phyloP scores from a whole-genome alignment of 2,888 invertebrate genomes.

The Escarpia spicata region DNA sequence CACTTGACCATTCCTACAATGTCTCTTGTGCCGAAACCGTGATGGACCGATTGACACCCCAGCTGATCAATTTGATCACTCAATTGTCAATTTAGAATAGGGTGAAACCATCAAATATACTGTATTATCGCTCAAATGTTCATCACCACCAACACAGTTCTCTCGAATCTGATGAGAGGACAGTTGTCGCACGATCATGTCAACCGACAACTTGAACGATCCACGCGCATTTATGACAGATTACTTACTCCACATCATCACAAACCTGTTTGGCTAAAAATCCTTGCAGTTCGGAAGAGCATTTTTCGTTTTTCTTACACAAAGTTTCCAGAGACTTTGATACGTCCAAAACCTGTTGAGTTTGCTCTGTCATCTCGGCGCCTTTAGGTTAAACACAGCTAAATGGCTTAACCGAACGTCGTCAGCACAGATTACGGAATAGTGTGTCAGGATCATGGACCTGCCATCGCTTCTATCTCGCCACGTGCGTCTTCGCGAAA shows the following conservation, averaged over 20 bases:
- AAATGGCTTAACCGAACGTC: background rate
- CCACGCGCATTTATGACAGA: background rate
- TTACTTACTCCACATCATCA: background rate
- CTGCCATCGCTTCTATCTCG: background rate
- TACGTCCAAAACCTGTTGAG: conserved; percentile 20
- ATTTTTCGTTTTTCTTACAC: conserved; percentile 41
- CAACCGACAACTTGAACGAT: background rate
- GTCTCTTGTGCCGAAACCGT: too few relatives aligned
- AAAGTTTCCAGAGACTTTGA: conserved; percentile 39
- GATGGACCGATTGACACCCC: too few relatives aligned
- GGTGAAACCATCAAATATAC: background rate
- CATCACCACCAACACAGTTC: background rate
- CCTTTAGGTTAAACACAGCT: background rate
- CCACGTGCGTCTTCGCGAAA: conserved; percentile 3
- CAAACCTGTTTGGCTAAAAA: conserved; percentile 47
- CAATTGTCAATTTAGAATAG: background rate
- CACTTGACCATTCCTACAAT: too few relatives aligned
- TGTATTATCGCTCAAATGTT: background rate
- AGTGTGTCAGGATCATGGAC: background rate
- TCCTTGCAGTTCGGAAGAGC: conserved; percentile 41
- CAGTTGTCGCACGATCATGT: conserved; percentile 1
- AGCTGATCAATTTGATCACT: too few relatives aligned
- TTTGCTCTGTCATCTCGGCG: background rate
- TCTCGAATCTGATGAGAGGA: background rate
- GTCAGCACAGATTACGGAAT: background rate